Evolutionary conservation across 2,113 vertebrate genomes (phyloP).

Genomic region (Sitta europaea): DNA sequence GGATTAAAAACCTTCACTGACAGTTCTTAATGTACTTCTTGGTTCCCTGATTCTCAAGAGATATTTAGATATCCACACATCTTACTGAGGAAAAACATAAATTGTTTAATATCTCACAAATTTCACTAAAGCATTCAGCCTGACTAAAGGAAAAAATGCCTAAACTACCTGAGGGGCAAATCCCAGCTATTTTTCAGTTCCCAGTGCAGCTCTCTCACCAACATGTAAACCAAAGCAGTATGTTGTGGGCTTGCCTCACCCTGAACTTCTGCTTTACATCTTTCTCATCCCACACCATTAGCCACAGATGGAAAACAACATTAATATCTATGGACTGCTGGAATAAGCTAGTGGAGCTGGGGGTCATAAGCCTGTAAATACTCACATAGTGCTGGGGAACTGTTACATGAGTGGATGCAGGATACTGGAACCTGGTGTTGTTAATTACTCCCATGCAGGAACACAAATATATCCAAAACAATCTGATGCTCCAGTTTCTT

Average conservation of each 20-base stretch:
- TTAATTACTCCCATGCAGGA: background rate
- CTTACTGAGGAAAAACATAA: background rate
- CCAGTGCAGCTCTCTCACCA: background rate
- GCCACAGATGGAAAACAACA: background rate
- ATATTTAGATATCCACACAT: background rate
- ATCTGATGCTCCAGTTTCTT: background rate
- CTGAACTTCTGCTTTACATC: background rate
- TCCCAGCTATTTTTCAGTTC: background rate
- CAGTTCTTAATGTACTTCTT: background rate
- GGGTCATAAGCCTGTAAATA: background rate
- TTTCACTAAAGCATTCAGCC: background rate
- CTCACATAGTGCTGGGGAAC: background rate
- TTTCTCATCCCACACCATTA: background rate
- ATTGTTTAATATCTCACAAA: background rate
- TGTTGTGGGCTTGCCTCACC: background rate
- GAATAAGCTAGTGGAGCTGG: background rate
- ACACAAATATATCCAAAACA: background rate
- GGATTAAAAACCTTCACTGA: background rate
- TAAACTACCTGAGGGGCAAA: background rate
- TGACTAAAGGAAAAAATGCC: background rate
- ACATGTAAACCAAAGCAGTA: background rate
- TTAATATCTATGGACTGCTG: background rate
- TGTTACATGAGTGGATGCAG: background rate
- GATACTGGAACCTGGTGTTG: background rate
- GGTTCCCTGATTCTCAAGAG: background rate